Evolutionary conservation across 2,113 vertebrate genomes (phyloP), one percentile per base, ranked within the genome.

Genomic region (Mobula hypostoma): DNA sequence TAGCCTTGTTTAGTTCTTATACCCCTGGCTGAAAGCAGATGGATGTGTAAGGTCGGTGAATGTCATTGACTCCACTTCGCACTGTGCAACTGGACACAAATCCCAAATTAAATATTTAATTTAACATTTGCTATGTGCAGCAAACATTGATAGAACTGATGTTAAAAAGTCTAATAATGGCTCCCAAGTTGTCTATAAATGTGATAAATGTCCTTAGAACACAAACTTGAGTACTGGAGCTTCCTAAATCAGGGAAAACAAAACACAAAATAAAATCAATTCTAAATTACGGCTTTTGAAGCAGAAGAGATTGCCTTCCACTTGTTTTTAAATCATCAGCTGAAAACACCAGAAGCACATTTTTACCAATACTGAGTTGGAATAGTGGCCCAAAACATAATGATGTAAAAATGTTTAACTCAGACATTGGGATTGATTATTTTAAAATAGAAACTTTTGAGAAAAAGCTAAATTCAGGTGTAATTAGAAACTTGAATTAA

Each of bases 121-220:
- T 93, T 24, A 72, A 72, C 40, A 48, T 70, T 93, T 21, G 12
- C 21, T 48, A 40, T 19, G 21, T 74, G 68, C 72, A 48, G 32
- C 32, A 48, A 48, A 93, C 70, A 12, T 93, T 72, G 90, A 7
- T 68, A 93, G 68, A 68, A 93, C 72, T 72, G 3, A 74, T 74
- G 90, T 74, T 72, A 48, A 93, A 93, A 74, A n/a, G 68, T 9
- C 72, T 74, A 48, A 74, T 93, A 93, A 93, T 93, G 36, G 40
- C 90, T 93, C 63, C 36, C 36, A 72, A 48, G 19, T 32, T 74
- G n/a, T 93, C 68, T 74, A 21, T 74, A 93, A 93, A 93, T 72
- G 70, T 93, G 66, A 74, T 93, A 48, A 74, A 93, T 93, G 90
- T 19, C 36, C 66, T 68, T 40, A 19, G 90, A 93, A 74, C 32